Base-by-base conservation (phyloP, 1,140 invertebrate genomes). In the Zaprionus ghesquierei region DNA sequence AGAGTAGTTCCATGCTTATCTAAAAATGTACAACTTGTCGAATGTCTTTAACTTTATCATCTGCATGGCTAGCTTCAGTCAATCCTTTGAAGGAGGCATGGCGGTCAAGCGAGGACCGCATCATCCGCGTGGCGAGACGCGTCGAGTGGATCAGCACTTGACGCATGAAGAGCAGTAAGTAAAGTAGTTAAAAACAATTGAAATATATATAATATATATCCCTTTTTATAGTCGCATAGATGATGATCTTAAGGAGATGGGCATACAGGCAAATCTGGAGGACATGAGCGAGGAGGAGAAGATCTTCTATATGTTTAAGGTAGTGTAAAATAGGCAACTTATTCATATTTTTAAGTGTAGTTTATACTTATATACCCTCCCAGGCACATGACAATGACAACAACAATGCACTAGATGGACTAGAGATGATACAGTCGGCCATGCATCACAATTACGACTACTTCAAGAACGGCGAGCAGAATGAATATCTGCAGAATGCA, bases 361-460 rank as follows among this genome's bases (percentile, higher is more conserved):
- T 6, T 46, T 18, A 20, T 13, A 33, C 59, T n/a, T 12, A 38
- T 33, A 29, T 10, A 18, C 25, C 10, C 10, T n/a, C 23, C 65
- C 94, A 96, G 91, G 89, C 95, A 3, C 91, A 92, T 25, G 91
- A 92, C 58, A 91, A 77, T 73, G 96, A 97, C 77, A 95, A 96
- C 79, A 96, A 97, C 85, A 94, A 94, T 8, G 95, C 95, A 61
- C 91, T 97, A 27, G 96, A 97, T 91, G 96, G 96, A 2, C 91
- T 97, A 60, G 96, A 97, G 92, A 94, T 97, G 72, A 91, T 96
- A 50, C 93, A 95, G 59, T 94, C 94, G 9, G 93, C 94, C 63
- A 93, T 94, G 64, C 94, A 95, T 81, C 84, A 87, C 5, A 90
- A 92, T 38, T 90, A 90, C 51, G 91, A 89, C 44, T 76, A 86